phyloP scores from a whole-genome alignment of 2,113 vertebrate genomes.

The Noctilio leporinus region DNA sequence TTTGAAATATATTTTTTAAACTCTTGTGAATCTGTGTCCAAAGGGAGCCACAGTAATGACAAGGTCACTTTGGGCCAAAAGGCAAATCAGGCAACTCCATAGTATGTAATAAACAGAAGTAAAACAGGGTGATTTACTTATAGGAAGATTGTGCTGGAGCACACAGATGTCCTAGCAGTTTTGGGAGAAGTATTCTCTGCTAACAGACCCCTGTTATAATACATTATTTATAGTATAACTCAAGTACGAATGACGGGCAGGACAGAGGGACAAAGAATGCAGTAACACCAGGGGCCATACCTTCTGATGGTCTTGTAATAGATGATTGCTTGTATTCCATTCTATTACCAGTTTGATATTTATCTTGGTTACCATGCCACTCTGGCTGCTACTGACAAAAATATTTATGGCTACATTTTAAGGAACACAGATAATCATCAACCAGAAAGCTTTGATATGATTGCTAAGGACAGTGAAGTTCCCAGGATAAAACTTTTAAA shows the following conservation, averaged over 20 bases:
- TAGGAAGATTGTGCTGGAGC: not conserved
- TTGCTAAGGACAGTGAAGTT: not conserved
- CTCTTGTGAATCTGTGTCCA: not conserved
- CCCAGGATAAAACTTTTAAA: not conserved
- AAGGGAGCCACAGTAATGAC: no score
- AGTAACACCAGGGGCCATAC: not conserved
- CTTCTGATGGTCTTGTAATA: not conserved
- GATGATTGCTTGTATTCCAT: not conserved
- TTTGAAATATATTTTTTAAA: constrained; percentile 10
- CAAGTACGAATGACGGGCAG: not conserved
- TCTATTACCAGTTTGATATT: not conserved
- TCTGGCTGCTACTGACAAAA: not conserved
- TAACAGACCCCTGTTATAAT: not conserved
- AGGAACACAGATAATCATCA: not conserved
- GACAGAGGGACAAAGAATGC: not conserved
- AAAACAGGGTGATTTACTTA: not conserved
- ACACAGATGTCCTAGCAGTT: not conserved
- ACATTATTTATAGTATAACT: not conserved
- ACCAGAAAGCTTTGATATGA: not conserved
- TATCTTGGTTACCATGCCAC: not conserved
- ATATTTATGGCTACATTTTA: not conserved
- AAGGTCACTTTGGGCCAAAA: not conserved
- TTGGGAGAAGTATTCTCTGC: not conserved
- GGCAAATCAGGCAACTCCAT: not conserved
- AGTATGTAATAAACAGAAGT: not conserved